phyloP scores from a whole-genome alignment of 64 coral and sea anemone genomes.

The Stichodactyla mertensii region DNA sequence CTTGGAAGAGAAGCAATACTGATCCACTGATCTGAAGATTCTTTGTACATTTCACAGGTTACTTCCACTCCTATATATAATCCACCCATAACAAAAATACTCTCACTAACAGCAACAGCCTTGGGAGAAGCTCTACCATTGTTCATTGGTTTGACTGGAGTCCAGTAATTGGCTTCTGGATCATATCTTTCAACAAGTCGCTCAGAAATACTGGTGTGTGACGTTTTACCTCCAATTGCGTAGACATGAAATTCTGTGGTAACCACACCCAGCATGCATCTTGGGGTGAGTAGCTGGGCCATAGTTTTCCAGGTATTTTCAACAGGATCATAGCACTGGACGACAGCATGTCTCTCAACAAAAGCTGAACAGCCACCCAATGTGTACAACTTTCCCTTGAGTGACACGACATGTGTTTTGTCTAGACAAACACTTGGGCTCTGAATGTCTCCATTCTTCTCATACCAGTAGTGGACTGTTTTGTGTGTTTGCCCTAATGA shows the following conservation, averaged over 20 bases:
- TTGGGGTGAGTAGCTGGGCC: conserved; percentile 5
- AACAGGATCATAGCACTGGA: conserved; percentile 54
- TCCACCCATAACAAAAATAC: conserved; percentile 55
- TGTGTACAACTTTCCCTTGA: conserved; percentile 48
- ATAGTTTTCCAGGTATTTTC: conserved; percentile 27
- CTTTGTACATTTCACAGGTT: conserved; percentile 60
- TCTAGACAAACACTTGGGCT: conserved; percentile 8
- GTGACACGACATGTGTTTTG: conserved; percentile 6
- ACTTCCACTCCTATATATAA: not conserved
- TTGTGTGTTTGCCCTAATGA: conserved; percentile 26
- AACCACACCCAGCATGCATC: conserved; percentile 36
- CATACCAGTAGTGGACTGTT: not conserved
- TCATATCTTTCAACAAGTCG: conserved; percentile 54
- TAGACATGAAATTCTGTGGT: conserved; percentile 32
- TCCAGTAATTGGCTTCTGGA: conserved; percentile 44
- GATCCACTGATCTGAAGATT: conserved; percentile 39
- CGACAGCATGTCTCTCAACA: not conserved
- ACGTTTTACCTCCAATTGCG: conserved; percentile 36
- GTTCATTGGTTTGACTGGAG: conserved; percentile 28
- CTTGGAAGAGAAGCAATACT: conserved; percentile 47
- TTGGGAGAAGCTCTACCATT: conserved; percentile 1
- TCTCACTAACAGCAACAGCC: conserved; percentile 26
- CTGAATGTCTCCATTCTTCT: not conserved
- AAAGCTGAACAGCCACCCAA: conserved; percentile 33
- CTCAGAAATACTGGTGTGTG: not conserved